A percentile compares a stretch with the other conserved stretches of the same genome.
Conservation (phyloP, 2,113 vertebrate genomes). For the Trogon surrucura region DNA sequence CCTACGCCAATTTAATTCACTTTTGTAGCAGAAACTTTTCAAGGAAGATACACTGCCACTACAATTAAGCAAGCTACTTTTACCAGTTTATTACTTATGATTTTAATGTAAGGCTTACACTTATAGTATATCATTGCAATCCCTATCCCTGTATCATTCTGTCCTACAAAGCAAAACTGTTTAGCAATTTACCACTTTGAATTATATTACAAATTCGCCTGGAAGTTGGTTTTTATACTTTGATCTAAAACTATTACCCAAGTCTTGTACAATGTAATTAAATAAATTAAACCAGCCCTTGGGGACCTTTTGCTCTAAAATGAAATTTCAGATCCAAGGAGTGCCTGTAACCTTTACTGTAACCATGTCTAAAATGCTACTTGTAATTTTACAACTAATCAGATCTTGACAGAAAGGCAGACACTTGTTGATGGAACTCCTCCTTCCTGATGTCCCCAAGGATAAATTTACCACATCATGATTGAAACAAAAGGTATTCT, state of each 20-base stretch:
- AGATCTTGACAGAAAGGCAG: constrained; percentile 68
- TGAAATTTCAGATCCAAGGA: constrained; percentile 76
- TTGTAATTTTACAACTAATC: constrained; percentile 77
- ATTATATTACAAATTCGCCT: constrained; percentile 75
- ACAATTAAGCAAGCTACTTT: constrained; percentile 39
- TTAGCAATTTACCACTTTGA: constrained; percentile 70
- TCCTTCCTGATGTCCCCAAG: constrained; percentile 29
- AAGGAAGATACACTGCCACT: background rate
- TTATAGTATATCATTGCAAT: constrained; percentile 43
- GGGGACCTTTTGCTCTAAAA: constrained; percentile 75
- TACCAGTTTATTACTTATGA: constrained; percentile 52
- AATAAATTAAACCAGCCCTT: constrained; percentile 79
- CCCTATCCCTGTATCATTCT: constrained; percentile 38
- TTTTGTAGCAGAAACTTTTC: background rate
- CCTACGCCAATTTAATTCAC: background rate
- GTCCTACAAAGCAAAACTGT: constrained; percentile 41
- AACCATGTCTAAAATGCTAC: constrained; percentile 65
- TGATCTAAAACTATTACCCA: constrained; percentile 77
- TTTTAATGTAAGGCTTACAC: constrained; percentile 31
- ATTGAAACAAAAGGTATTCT: constrained; percentile 48
- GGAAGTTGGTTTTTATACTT: constrained; percentile 75
- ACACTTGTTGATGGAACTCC: constrained; percentile 49
- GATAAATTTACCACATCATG: constrained; percentile 38
- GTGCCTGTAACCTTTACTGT: constrained; percentile 73
- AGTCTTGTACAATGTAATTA: constrained; percentile 76